phyloP scores from a whole-genome alignment of 53 echinoderm and acorn worm species.

The Patiria pectinifera region DNA sequence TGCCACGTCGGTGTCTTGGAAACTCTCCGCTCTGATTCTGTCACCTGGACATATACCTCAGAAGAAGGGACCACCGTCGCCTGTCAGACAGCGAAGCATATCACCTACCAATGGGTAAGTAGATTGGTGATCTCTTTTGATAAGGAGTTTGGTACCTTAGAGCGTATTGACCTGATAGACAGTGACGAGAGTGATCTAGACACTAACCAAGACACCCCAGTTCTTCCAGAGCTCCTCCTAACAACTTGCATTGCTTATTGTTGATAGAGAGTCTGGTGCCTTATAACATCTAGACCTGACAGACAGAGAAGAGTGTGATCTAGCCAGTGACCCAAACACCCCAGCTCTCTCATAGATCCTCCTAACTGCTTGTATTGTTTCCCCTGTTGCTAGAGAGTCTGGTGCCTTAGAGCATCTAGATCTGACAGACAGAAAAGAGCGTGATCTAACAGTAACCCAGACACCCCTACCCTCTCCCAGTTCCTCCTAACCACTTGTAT shows the following conservation, averaged over 20 bases:
- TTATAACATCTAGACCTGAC: conserved; percentile 91
- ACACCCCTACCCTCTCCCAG: conserved; percentile 87
- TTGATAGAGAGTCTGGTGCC: conserved; percentile 67
- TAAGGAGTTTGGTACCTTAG: conserved; percentile 69
- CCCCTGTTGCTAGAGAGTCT: conserved; percentile 60
- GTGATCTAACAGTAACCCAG: conserved; percentile 69
- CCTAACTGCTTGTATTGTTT: background rate
- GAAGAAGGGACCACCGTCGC: conserved; percentile 52
- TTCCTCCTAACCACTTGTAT: conserved; percentile 80
- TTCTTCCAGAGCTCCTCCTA: conserved; percentile 89
- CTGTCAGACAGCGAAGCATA: conserved; percentile 45
- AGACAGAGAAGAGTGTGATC: conserved; percentile 77
- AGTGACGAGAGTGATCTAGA: conserved; percentile 78
- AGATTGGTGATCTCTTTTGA: background rate
- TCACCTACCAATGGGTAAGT: conserved; percentile 45
- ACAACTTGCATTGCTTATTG: conserved; percentile 57
- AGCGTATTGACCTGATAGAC: conserved; percentile 92
- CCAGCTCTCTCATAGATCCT: conserved; percentile 82
- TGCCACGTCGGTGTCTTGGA: conserved; percentile 95
- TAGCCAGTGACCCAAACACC: conserved; percentile 75
- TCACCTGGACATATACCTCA: conserved; percentile 80
- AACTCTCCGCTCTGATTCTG: conserved; percentile 91
- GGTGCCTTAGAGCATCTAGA: conserved; percentile 84
- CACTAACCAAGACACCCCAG: conserved; percentile 78
- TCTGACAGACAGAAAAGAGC: conserved; percentile 83